These are phyloP conservation scores for Drosophila miranda DNA, from an alignment of 1,140 invertebrate species.

Conservation along the genomic window DNA sequence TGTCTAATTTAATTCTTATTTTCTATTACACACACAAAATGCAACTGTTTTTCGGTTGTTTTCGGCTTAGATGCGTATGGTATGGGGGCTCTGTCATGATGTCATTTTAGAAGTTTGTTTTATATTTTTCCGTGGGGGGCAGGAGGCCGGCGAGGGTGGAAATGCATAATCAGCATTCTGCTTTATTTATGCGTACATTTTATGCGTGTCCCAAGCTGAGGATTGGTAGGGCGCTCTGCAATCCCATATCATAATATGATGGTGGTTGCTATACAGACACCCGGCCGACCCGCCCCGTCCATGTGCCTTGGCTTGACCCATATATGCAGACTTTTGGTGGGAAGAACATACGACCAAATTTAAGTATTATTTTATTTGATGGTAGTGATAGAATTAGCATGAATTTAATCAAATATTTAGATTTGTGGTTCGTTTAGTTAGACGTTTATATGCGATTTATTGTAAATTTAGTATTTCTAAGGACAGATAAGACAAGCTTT, in stretches of 20 bases:
- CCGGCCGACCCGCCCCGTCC: no score
- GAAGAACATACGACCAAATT: no score
- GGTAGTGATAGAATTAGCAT: no score
- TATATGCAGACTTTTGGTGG: not conserved
- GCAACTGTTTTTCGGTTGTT: conserved; percentile 53
- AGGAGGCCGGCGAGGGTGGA: conserved; percentile 42
- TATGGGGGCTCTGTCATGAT: conserved; percentile 43
- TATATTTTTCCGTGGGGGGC: conserved; percentile 15
- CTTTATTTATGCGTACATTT: conserved; percentile 22
- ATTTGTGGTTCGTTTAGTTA: no score
- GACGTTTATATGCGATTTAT: not conserved
- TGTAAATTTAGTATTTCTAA: not conserved
- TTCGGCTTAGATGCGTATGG: not conserved
- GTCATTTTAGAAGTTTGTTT: conserved; percentile 50
- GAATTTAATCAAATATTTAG: no score
- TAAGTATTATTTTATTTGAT: no score
- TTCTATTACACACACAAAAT: conserved; percentile 32
- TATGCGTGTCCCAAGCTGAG: conserved; percentile 50
- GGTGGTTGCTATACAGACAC: conserved; percentile 35
- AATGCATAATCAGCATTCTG: conserved; percentile 62
- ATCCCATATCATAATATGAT: not conserved
- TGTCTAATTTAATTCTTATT: conserved; percentile 58
- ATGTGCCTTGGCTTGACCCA: conserved; percentile 14
- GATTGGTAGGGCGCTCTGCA: conserved; percentile 24
- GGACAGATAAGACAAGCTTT: no score